phyloP scores from a whole-genome alignment of 2,113 vertebrate genomes.

The Podiceps cristatus region DNA sequence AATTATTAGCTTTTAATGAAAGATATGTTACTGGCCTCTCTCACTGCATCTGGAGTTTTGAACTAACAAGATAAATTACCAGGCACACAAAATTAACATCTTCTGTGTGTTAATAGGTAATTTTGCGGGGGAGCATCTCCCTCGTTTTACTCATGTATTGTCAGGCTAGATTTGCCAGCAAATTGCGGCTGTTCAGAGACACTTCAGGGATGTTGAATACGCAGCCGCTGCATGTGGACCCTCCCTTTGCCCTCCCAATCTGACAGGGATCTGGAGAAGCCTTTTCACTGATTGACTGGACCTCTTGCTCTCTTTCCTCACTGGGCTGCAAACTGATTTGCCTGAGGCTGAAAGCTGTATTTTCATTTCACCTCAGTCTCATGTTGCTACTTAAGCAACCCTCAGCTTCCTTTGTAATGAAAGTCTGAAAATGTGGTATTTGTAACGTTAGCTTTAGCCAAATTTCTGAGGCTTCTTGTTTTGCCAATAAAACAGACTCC shows the following conservation, averaged over 20 bases:
- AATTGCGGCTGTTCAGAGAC: neutral
- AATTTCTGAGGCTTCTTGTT: neutral
- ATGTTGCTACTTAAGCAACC: neutral
- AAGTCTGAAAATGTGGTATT: neutral
- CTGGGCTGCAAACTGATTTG: neutral
- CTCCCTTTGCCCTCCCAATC: neutral
- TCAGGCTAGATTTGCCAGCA: neutral
- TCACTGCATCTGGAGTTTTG: neutral
- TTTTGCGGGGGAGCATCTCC: neutral
- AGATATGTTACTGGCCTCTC: neutral
- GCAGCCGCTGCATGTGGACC: neutral
- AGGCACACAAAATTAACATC: neutral
- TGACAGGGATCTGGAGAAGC: neutral
- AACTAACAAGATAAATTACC: neutral
- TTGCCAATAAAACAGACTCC: neutral
- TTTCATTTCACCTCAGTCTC: neutral
- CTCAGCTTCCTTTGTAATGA: neutral
- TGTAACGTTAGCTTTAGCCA: neutral
- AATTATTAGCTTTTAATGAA: conserved; percentile 19
- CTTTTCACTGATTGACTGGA: neutral
- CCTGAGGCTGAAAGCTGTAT: neutral
- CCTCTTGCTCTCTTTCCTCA: neutral
- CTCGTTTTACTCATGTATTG: neutral
- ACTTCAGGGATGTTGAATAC: neutral
- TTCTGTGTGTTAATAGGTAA: neutral